These are phyloP conservation scores for Apodemia duryi DNA, from an alignment of 2,888 invertebrate genomes.

Conservation along the genomic window DNA sequence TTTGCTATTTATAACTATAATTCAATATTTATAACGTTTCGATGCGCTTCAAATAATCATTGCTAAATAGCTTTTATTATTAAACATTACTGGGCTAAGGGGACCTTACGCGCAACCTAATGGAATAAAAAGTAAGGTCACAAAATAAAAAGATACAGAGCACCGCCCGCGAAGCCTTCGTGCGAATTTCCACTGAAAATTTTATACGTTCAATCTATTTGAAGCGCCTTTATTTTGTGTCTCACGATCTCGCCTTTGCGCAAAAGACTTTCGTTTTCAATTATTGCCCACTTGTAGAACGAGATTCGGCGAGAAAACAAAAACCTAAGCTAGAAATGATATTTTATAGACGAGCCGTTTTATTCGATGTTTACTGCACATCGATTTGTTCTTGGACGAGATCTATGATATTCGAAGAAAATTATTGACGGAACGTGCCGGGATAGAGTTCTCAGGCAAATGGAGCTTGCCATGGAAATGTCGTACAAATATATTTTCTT, in stretches of 20 bases:
- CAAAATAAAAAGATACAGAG: slow-evolving; percentile 77
- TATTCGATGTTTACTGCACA: slow-evolving; percentile 73
- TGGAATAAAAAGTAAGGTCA: slow-evolving; percentile 80
- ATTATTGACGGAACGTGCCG: slow-evolving; percentile 76
- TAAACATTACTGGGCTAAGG: slow-evolving; percentile 76
- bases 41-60: slow-evolving; percentile 71
- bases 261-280: slow-evolving; percentile 77
- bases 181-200: slow-evolving; percentile 78
- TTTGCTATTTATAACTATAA: slow-evolving; percentile 34
- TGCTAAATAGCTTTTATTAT: slow-evolving; percentile 78
- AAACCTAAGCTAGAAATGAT: slow-evolving; percentile 68
- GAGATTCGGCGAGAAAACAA: slow-evolving; percentile 72
- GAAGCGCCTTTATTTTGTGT: slow-evolving; percentile 71
- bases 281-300: slow-evolving; percentile 80
- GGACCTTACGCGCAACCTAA: slow-evolving; percentile 74
- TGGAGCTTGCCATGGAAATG: slow-evolving; percentile 45
- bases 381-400: slow-evolving; percentile 69
- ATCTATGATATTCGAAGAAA: slow-evolving; percentile 73
- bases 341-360: slow-evolving; percentile 74
- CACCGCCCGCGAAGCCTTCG: slow-evolving; percentile 67
- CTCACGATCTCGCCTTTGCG: slow-evolving; percentile 68
- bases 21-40: slow-evolving; percentile 61
- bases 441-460: slow-evolving; percentile 49
- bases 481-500: slow-evolving; percentile 40
- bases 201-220: slow-evolving; percentile 79